These are phyloP conservation scores for Microctenopoma lineatum DNA, from an alignment of 2,797 vertebrate species.

Conservation along the genomic window DNA sequence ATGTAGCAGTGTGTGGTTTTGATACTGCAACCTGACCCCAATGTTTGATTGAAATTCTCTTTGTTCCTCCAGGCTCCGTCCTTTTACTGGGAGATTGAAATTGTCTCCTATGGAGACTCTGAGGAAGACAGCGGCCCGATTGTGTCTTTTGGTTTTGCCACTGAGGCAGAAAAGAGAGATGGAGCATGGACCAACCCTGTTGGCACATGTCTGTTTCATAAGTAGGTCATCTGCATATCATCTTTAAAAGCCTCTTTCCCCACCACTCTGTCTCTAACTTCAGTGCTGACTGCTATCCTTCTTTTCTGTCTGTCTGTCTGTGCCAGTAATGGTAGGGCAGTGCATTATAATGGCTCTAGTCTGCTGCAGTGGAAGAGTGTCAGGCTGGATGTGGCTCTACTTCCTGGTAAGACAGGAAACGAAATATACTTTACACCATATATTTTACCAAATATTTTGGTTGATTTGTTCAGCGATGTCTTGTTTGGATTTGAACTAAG, in stretches of 20 bases:
- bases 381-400: slow-evolving; percentile 94
- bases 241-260: slow-evolving; percentile 12
- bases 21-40: neutral
- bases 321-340: slow-evolving; percentile 94
- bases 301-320: slow-evolving; percentile 55
- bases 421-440: slow-evolving; percentile 10
- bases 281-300: slow-evolving; percentile 51
- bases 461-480: slow-evolving; percentile 2
- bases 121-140: slow-evolving; percentile 98
- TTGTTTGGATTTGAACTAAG: slow-evolving; percentile 38
- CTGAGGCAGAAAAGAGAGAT: slow-evolving; percentile 96
- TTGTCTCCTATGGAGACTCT: slow-evolving; percentile 98
- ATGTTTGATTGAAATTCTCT: neutral
- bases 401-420: slow-evolving; percentile 88
- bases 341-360: slow-evolving; percentile 99
- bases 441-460: slow-evolving; percentile 7
- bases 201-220: slow-evolving; percentile 98
- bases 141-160: slow-evolving; percentile 98
- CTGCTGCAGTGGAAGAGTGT: slow-evolving; percentile 99
- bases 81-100: slow-evolving; percentile 99
- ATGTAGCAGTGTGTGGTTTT: neutral
- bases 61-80: slow-evolving; percentile 89
- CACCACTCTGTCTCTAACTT: slow-evolving; percentile 39
- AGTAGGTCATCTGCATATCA: slow-evolving; percentile 84
- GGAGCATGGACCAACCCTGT: slow-evolving; percentile 99